Base-by-base conservation (phyloP, 1,140 invertebrate genomes). In the Cydia amplana region DNA sequence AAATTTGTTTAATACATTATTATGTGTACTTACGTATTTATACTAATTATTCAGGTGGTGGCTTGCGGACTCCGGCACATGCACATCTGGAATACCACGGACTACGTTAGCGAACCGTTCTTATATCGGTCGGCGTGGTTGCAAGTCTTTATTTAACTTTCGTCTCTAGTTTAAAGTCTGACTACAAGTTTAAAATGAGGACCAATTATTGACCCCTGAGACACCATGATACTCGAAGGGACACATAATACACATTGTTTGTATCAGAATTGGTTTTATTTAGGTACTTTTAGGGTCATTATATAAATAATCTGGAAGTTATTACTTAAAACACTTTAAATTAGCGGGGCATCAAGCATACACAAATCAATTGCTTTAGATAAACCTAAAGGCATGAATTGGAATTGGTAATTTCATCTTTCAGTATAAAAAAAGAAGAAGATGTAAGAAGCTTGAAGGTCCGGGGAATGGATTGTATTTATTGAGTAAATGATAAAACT, bases 51-150 rank as follows among this genome's bases (percentile, higher is more conserved):
- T 36, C 65, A 36, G 65, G 65, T 36, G 65, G 65, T 70, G 65
- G 65, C 65, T 70, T 70, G 65, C 65, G 28, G 55, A 36, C 28
- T 32, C 28, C 28, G 65, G 65, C 32, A 0, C 65, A 70, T 70
- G 65, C 32, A n/a, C 36, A 70, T 70, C 65, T 70, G 65, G 36
- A 70, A 70, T 70, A 70, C 65, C 65, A 70, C 28, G 55, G 65
- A 36, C n/a, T 36, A 40, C 65, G 65, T 70, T 70, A 70, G 65
- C 65, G 65, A 70, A 70, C 23, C 65, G 32, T 70, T 36, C 18
- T n/a, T n/a, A n/a, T n/a, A 16, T 36, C 65, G 65, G 64, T 23
- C 20, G 18, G 28, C 23, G 64, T 28, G 28, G 65, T 70, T 70
- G 65, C 65, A 43, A 40, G 9, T 70, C 55, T 60, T 5, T 46